Conservation (phyloP, 1,140 invertebrate species). For the Anastatus disparis region DNA sequence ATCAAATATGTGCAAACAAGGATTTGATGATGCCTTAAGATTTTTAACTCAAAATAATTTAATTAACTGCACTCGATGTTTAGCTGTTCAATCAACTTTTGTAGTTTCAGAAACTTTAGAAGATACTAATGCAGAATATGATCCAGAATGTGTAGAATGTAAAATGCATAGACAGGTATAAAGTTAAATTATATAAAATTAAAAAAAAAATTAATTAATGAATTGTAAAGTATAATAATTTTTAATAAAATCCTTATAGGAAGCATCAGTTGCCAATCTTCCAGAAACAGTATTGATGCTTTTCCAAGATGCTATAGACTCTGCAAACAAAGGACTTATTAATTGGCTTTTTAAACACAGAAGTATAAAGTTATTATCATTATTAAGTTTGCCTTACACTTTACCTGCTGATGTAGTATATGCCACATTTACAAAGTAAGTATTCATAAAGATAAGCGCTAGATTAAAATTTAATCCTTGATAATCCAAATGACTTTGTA, state of each 20-base stretch:
- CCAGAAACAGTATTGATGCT: conserved; percentile 86
- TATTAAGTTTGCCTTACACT: conserved; percentile 85
- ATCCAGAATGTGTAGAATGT: conserved; percentile 85
- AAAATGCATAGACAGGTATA: conserved; percentile 83
- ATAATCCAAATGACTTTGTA: no score
- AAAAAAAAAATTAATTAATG: no score
- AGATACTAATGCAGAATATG: conserved; percentile 77
- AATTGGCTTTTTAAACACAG: conserved; percentile 90
- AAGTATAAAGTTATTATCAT: conserved; percentile 81
- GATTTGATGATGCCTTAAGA: conserved; percentile 94
- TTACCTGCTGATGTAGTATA: conserved; percentile 87
- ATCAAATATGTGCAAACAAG: conserved; percentile 96
- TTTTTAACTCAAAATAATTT: conserved; percentile 93
- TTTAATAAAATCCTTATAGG: conserved; percentile 66
- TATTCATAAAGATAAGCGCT: no score
- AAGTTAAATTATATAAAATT: neutral
- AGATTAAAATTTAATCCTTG: no score
- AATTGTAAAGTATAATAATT: no score
- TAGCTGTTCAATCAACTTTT: conserved; percentile 85
- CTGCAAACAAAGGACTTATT: conserved; percentile 88
- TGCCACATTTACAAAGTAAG: conserved; percentile 85
- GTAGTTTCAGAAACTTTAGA: conserved; percentile 78
- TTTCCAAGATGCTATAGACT: conserved; percentile 91
- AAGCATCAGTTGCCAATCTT: conserved; percentile 85
- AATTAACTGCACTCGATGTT: conserved; percentile 85